phyloP scores from a whole-genome alignment of 2,797 vertebrate genomes.

The Cirrhinus mrigala region DNA sequence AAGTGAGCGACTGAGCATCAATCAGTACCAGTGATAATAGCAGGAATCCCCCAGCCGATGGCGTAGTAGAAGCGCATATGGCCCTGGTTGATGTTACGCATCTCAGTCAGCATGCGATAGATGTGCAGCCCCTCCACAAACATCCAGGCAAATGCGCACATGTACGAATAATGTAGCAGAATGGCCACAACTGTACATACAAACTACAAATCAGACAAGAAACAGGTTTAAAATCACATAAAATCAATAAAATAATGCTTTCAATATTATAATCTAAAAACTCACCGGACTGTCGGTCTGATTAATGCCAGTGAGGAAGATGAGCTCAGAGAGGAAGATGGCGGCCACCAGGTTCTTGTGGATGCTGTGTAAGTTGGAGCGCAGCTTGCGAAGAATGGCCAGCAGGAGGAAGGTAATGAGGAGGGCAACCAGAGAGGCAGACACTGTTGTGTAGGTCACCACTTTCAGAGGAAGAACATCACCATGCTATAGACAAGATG shows the following conservation, averaged over 20 bases:
- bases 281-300: constrained; percentile 86
- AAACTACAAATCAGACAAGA: constrained; percentile 73
- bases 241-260: background rate
- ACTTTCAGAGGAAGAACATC: constrained; percentile 89
- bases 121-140: constrained; percentile 88
- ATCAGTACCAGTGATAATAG: constrained; percentile 84
- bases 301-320: constrained; percentile 87
- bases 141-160: constrained; percentile 88
- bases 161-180: constrained; percentile 85
- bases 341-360: constrained; percentile 84
- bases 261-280: background rate
- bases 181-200: constrained; percentile 86
- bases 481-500: constrained; percentile 77
- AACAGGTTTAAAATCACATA: background rate
- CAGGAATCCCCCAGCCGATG: constrained; percentile 88
- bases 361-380: constrained; percentile 86
- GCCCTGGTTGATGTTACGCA: constrained; percentile 85
- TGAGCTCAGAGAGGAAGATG: constrained; percentile 85
- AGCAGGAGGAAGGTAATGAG: constrained; percentile 84
- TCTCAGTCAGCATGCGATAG: constrained; percentile 88
- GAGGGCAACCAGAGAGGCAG: constrained; percentile 82
- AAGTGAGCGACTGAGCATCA: constrained; percentile 32
- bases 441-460: constrained; percentile 81
- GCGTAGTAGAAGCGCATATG: constrained; percentile 89
- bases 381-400: constrained; percentile 76